Evolutionary conservation across 1,140 invertebrate species (phyloP).

Genomic region (Ephestia elutella): DNA sequence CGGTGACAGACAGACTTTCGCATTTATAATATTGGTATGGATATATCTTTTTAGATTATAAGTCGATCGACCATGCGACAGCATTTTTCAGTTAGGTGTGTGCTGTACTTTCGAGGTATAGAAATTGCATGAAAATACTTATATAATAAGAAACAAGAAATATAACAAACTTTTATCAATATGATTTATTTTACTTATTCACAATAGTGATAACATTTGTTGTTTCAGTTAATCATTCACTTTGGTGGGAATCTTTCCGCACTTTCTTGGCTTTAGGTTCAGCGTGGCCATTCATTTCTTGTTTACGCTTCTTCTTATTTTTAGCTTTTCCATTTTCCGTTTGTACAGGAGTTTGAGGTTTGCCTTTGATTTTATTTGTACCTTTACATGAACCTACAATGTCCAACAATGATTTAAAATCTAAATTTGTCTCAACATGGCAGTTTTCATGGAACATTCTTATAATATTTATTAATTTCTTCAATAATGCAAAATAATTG

Average conservation of each 20-base stretch:
- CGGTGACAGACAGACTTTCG: background rate
- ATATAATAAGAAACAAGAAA: no score
- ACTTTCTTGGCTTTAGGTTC: constrained; percentile 36
- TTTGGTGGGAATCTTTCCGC: constrained; percentile 19
- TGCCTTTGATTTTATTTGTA: constrained; percentile 34
- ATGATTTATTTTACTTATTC: background rate
- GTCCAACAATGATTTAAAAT: constrained; percentile 43
- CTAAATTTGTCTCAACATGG: constrained; percentile 40
- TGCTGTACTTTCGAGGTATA: no score
- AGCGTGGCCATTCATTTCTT: constrained; percentile 35
- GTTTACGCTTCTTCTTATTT: constrained; percentile 49
- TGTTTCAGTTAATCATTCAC: background rate
- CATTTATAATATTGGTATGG: no score
- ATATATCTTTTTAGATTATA: no score
- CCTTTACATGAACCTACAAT: constrained; percentile 39
- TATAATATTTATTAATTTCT: constrained; percentile 57
- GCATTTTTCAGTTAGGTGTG: no score
- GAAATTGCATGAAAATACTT: no score
- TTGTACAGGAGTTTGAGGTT: constrained; percentile 22
- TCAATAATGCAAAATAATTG: constrained; percentile 49
- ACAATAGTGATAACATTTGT: background rate
- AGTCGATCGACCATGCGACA: no score
- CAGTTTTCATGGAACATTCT: constrained; percentile 53
- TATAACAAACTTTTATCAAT: background rate
- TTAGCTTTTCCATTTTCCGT: constrained; percentile 25